phyloP scores from a whole-genome alignment of 2,888 invertebrate species.

The Melitaea athalia region DNA sequence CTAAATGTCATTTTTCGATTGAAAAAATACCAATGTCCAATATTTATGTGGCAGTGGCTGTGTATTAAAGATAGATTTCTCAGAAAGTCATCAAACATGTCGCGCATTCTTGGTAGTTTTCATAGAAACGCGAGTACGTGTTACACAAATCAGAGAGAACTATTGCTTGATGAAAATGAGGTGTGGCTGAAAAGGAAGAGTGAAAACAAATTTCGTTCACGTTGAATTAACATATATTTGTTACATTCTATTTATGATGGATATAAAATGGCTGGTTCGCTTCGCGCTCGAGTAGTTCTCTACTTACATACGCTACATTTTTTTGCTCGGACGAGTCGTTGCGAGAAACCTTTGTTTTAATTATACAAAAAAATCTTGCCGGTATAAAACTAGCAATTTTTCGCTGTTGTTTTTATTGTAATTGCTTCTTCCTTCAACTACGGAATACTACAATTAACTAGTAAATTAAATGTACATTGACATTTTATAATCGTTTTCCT shows the following conservation, averaged over 20 bases:
- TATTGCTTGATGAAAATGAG: slow-evolving; percentile 12
- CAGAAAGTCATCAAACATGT: slow-evolving; percentile 29
- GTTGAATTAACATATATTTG: slow-evolving; percentile 7
- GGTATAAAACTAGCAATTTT: slow-evolving; percentile 28
- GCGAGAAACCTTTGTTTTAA: slow-evolving; percentile 38
- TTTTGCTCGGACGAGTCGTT: slow-evolving; percentile 38
- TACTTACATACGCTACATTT: slow-evolving; percentile 36
- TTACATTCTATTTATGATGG: slow-evolving; percentile 8
- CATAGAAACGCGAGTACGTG: slow-evolving; percentile 20
- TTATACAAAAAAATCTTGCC: slow-evolving; percentile 34
- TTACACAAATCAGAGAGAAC: background rate
- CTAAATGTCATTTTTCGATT: background rate
- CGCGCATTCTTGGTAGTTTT: slow-evolving; percentile 24
- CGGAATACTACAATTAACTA: background rate
- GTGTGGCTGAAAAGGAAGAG: slow-evolving; percentile 20
- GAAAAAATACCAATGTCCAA: background rate
- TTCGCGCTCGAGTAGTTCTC: slow-evolving; percentile 34
- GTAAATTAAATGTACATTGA: background rate
- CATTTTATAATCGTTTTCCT: background rate
- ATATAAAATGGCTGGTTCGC: slow-evolving; percentile 20
- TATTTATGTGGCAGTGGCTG: slow-evolving; percentile 11
- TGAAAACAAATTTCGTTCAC: slow-evolving; percentile 7
- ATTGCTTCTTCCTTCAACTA: slow-evolving; percentile 23
- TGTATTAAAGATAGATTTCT: slow-evolving; percentile 28
- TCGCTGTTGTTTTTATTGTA: slow-evolving; percentile 20